These are phyloP conservation scores for Lagopus muta DNA, from an alignment of 2,113 vertebrate genomes.

Conservation along the genomic window DNA sequence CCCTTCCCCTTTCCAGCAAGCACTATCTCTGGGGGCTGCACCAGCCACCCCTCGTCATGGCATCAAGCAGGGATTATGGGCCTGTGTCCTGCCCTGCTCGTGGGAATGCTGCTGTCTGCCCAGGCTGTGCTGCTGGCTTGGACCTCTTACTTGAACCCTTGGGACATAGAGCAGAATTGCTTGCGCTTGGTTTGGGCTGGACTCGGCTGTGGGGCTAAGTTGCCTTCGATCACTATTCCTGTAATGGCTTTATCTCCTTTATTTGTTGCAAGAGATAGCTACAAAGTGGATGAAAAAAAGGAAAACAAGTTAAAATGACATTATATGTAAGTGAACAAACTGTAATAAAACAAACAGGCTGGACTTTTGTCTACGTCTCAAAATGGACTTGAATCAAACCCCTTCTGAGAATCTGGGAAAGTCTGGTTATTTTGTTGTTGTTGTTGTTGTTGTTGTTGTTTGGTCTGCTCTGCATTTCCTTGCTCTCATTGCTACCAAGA, in stretches of 20 bases:
- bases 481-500: neutral
- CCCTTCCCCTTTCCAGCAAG: neutral
- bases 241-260: neutral
- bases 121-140: neutral
- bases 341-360: neutral
- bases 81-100: neutral
- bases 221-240: neutral
- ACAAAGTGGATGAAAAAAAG: slow-evolving; percentile 16
- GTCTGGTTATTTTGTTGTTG: neutral
- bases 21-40: neutral
- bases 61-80: neutral
- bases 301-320: slow-evolving; percentile 22
- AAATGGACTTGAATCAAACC: slow-evolving; percentile 39
- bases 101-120: neutral
- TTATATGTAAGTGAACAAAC: slow-evolving; percentile 27
- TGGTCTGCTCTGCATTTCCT: slow-evolving; percentile 37
- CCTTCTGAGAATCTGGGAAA: slow-evolving; percentile 23
- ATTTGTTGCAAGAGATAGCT: neutral
- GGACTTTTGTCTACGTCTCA: slow-evolving; percentile 52
- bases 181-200: neutral
- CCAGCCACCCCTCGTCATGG: neutral
- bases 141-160: neutral
- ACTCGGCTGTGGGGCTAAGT: neutral
- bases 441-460: neutral
- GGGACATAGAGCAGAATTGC: neutral